These are phyloP conservation scores for Silurus aristotelis DNA, from an alignment of 2,797 vertebrate species.

Conservation along the genomic window DNA sequence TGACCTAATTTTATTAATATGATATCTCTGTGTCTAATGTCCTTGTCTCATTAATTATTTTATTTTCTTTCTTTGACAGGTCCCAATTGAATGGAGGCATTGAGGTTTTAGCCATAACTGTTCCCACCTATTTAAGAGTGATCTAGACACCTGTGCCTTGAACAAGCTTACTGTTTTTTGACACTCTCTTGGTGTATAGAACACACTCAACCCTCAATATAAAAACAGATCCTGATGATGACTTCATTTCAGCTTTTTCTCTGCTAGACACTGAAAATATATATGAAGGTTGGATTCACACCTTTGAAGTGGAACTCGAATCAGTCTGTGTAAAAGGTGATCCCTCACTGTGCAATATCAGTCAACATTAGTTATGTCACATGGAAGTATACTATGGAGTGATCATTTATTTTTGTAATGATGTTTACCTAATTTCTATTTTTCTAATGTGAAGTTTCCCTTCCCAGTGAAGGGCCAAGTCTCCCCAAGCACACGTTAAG, in stretches of 20 bases:
- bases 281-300: slow-evolving; percentile 5
- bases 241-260: slow-evolving; percentile 47
- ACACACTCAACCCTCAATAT: slow-evolving; percentile 1
- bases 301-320: slow-evolving; percentile 40
- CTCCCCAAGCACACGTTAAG: slow-evolving; percentile 27
- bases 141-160: slow-evolving; percentile 72
- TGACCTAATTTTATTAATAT: neutral
- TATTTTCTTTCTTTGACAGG: slow-evolving; percentile 19
- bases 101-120: slow-evolving; percentile 54
- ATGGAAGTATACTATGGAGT: slow-evolving; percentile 65
- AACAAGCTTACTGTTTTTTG: slow-evolving; percentile 58
- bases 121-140: slow-evolving; percentile 27
- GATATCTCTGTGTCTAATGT: neutral
- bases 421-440: slow-evolving; percentile 75
- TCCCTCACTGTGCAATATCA: slow-evolving; percentile 72
- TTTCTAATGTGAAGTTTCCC: slow-evolving; percentile 67
- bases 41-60: neutral
- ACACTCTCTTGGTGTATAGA: slow-evolving; percentile 22
- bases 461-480: slow-evolving; percentile 36
- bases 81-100: slow-evolving; percentile 47
- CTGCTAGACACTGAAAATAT: slow-evolving; percentile 19
- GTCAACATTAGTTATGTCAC: slow-evolving; percentile 60
- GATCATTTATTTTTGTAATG: slow-evolving; percentile 75
- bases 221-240: slow-evolving; percentile 56
- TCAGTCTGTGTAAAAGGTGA: slow-evolving; percentile 61